Base-by-base conservation (phyloP, 64 coral and sea anemone species). In the Montipora efflorescens region DNA sequence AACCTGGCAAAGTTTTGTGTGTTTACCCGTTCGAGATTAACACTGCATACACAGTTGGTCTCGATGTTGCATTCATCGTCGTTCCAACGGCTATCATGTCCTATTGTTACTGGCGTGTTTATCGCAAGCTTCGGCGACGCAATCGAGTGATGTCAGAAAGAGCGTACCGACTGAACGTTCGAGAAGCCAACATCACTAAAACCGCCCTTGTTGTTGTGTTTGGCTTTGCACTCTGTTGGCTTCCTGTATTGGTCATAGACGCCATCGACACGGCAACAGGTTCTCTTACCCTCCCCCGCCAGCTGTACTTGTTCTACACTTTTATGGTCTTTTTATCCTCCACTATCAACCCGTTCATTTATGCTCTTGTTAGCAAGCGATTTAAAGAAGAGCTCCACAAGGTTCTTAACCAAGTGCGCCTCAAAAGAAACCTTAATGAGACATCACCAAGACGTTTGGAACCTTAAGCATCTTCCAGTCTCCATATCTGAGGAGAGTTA, bases 191-290 rank as follows among this genome's bases (percentile, higher is more conserved):
- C 48, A 93, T 93, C 36, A 93, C 81, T 1, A 86, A 87, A 47
- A 84, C 84, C 7, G 70, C 87, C 0, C 45, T 93, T 4, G 72
- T 48, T 5, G 91, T 93, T 1, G 10, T 93, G 43, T 73, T 93
- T 22, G 91, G 75, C n/a, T 93, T 93, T 79, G 83, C 84, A 43
- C 16, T 87, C 6, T 85, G 74, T n/a, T 93, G 91, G 91, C 19
- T 78, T 18, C 91, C 91, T 21, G 59, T 93, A 4, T 87, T 83
- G n/a, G 76, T 87, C n/a, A 87, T 93, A 61, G 91, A 84, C n/a
- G 71, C 83, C 3, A 50, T 87, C 11, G 83, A 87, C 22, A 21
- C 79, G 28, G 45, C 78, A 44, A 84, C 81, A 49, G 92, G 75
- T 1, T 45, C 49, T 19, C 76, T 87, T 21, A 67, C 49, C 19